A percentile compares a stretch with the other conserved stretches of the same genome.
Evolutionary conservation across 2,797 vertebrate genomes (phyloP).

Genomic region (Heliangelus exortis): DNA sequence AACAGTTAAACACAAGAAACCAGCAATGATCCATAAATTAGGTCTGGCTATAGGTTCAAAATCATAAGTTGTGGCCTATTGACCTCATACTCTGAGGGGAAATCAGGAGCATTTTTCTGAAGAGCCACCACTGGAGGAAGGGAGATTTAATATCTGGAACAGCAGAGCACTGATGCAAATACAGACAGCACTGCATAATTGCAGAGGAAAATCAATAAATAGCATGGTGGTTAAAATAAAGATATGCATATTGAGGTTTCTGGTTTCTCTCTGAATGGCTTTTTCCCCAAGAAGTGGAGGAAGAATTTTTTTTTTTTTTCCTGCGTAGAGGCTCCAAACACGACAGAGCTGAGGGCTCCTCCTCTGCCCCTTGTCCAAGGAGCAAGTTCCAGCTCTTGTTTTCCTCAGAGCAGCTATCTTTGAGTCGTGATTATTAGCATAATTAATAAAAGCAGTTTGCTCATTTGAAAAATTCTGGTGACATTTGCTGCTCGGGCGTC

Average conservation of each 20-base stretch:
- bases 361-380: not conserved
- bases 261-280: not conserved
- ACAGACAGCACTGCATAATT: constrained; percentile 10
- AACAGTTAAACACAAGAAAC: constrained; percentile 42
- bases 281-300: not conserved
- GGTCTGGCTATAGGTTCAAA: constrained; percentile 53
- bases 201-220: constrained; percentile 31
- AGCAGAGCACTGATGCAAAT: constrained; percentile 26
- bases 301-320: not conserved
- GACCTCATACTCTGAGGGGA: constrained; percentile 57
- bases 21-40: constrained; percentile 62
- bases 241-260: not conserved
- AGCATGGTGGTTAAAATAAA: constrained; percentile 2
- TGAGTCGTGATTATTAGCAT: not conserved
- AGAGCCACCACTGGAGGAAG: constrained; percentile 15
- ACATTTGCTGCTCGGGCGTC: not conserved
- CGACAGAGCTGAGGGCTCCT: not conserved
- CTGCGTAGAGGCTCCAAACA: not conserved
- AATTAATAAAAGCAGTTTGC: constrained; percentile 60
- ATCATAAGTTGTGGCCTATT: constrained; percentile 54
- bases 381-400: constrained; percentile 28
- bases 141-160: constrained; percentile 40
- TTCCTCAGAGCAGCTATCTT: not conserved
- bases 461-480: constrained; percentile 6
- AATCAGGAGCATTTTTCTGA: constrained; percentile 47